Evolutionary conservation across 1,140 invertebrate species (phyloP).

Genomic region (Solenopsis fugax): DNA sequence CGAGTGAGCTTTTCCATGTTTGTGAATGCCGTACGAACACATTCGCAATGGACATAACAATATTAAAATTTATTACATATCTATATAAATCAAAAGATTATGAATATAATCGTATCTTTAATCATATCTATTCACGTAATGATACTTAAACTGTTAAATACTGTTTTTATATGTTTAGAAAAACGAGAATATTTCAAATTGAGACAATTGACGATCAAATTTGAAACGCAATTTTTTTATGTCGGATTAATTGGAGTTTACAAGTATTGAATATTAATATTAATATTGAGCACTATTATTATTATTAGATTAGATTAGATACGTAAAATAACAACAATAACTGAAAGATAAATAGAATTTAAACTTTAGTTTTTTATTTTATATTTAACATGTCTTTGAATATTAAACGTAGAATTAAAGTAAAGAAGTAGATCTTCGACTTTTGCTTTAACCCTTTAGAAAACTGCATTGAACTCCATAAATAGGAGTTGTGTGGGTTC

Average conservation of each 20-base stretch:
- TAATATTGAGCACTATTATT: neutral
- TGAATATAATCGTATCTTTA: neutral
- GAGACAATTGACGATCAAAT: neutral
- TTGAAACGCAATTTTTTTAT: neutral
- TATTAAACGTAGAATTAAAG: neutral
- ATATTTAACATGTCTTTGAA: too few relatives aligned
- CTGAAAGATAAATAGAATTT: neutral
- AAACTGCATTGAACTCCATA: neutral
- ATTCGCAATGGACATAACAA: too few relatives aligned
- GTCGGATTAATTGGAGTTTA: neutral
- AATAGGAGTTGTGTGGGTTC: neutral
- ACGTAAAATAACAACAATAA: neutral
- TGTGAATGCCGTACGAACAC: too few relatives aligned
- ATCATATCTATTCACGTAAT: neutral
- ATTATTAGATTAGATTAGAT: neutral
- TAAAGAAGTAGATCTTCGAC: neutral
- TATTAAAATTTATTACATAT: neutral
- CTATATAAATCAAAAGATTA: neutral
- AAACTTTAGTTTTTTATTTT: neutral
- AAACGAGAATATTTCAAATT: constrained; percentile 2
- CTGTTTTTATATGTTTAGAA: neutral
- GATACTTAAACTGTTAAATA: neutral
- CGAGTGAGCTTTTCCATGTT: too few relatives aligned
- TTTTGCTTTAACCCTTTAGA: neutral
- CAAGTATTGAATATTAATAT: neutral